Base-by-base conservation (phyloP, 2,888 invertebrate species). In the Tetranychus piercei region DNA sequence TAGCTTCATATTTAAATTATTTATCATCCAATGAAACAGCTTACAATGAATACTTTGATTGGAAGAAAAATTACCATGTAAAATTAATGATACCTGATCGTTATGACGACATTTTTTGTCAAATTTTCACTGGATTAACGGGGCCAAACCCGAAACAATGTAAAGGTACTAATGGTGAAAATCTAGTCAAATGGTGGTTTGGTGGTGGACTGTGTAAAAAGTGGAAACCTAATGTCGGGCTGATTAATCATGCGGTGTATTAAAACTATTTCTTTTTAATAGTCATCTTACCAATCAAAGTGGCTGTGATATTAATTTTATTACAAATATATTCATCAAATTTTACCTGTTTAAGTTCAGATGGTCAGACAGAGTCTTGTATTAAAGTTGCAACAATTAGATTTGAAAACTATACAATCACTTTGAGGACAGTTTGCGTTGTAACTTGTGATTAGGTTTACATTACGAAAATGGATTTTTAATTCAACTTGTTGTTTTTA, bases 1-100 rank as follows among this genome's bases (percentile, higher is more conserved):
- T 78, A 70, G 78, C 74, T 3, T 67, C 67, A 6, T 77, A 74
- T 73, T 74, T 78, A 23, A 70, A 77, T 7, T 43, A 73, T 18
- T 72, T 78, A 18, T 77, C 77, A 43, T 76, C 78, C 71, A 75
- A 78, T 74, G 74, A 75, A 5, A 76, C 76, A 23, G 71, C 44
- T n/a, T 78, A 77, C n/a, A 74, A 77, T 44, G 71, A 75, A n/a
- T 78, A 77, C 74, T 78, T 78, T 73, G 64, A 67, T 64, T 78
- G 78, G 78, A 78, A 75, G 67, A 73, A 75, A 7, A 64, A 71
- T 5, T 75, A 77, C 64, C 45, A 70, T 2, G 55, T 55, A 9
- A 9, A 55, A 55, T 55, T 55, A 55, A 55, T 55, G 55, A 55
- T 55, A 0, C 55, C 55, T 15, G 15, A 9, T 55, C 55, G 55